phyloP scores from a whole-genome alignment of 2,113 vertebrate genomes.

The Gnathonemus longibarbis region DNA sequence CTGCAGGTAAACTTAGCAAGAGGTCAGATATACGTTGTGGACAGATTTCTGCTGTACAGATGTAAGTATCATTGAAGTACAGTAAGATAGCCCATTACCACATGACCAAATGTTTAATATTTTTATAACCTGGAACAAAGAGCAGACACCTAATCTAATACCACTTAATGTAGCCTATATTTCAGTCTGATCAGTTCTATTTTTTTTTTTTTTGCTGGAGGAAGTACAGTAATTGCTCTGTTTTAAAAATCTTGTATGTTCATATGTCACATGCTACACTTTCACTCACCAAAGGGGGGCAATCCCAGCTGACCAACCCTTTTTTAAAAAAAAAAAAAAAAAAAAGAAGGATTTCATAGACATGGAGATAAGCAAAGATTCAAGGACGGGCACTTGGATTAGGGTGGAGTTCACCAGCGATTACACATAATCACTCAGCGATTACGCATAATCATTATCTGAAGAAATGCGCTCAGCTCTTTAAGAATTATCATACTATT shows the following conservation, averaged over 20 bases:
- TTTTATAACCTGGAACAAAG: neutral
- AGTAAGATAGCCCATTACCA: neutral
- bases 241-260: neutral
- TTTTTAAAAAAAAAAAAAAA: neutral
- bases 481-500: conserved; percentile 7
- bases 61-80: neutral
- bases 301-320: neutral
- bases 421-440: conserved; percentile 37
- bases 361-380: neutral
- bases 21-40: neutral
- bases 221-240: neutral
- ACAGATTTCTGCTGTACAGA: neutral
- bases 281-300: neutral
- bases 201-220: neutral
- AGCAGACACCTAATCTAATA: neutral
- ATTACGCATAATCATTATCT: conserved; percentile 39
- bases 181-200: neutral
- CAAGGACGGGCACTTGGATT: neutral
- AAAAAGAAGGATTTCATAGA: neutral
- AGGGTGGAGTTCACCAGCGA: neutral
- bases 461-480: neutral
- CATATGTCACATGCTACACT: neutral
- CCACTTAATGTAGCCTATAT: neutral
- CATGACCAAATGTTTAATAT: neutral
- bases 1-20: neutral